Evolutionary conservation across 2,797 vertebrate species (phyloP), one percentile per base, ranked within the genome.

Genomic region (Takifugu ocellatus): DNA sequence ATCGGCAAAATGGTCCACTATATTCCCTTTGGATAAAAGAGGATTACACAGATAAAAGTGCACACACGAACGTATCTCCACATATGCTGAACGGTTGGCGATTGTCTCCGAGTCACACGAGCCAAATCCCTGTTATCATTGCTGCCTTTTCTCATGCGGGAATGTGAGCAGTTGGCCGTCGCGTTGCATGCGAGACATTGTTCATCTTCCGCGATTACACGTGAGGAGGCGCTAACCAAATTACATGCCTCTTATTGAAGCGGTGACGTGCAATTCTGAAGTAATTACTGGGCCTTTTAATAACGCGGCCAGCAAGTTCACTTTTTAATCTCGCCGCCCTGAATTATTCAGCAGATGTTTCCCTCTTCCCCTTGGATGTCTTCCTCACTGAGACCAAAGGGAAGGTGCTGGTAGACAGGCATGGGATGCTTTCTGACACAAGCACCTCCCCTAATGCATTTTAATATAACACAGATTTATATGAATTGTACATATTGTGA

Each of bases 331-430:
- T 90, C 77, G 51, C 61, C 66, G 51, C 88, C 67, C 73, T 93
- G 87, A 92, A 92, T 92, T 89, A 93, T 92, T 91, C 85, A 93
- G 79, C 85, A 86, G 82, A 78, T 85, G 76, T 74, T 87, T 88
- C 70, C 61, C 68, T 14, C 17, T 70, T 72, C 74, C 65, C 58
- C 21, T 57, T 63, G 56, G 59, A 79, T 80, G 72, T 51, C 62
- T 68, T 82, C 54, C 67, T 64, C 61, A 68, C 53, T 51, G 48
- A 61, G 45, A 43, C 54, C 2, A 25, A 45, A 33, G 27, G 66
- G 14, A 43, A 51, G 12, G 27, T 4, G 11, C 43, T 7, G 1
- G 55, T 2, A 49, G 26, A 58, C 36, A 10, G 24, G 7, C 9
- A 5, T 1, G 10, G 61, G 27, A 44, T 56, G 51, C 48, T 56